These are phyloP conservation scores for Malachius bipustulatus DNA, from an alignment of 2,888 invertebrate species.

Conservation along the genomic window DNA sequence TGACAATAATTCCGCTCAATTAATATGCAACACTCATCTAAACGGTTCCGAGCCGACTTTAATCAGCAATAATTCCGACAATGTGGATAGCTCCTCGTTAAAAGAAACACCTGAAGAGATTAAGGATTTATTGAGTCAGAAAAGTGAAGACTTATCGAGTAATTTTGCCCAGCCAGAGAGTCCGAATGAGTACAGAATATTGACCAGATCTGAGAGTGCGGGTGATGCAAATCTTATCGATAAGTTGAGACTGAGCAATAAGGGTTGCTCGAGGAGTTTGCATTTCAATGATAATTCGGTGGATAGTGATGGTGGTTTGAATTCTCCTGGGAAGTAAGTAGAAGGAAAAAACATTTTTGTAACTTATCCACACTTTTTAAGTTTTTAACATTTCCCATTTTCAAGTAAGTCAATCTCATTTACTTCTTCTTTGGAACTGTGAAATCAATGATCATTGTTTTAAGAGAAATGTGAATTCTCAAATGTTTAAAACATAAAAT, in stretches of 20 bases:
- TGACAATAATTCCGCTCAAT: slow-evolving; percentile 6
- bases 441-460: too few species aligned
- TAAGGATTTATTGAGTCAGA: slow-evolving; percentile 12
- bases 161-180: slow-evolving; percentile 43
- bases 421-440: too few species aligned
- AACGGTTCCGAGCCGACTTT: slow-evolving; percentile 25
- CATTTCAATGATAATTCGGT: slow-evolving; percentile 44
- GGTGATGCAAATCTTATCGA: slow-evolving; percentile 68
- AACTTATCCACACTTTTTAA: too few species aligned
- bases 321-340: slow-evolving; percentile 44
- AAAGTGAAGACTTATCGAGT: slow-evolving; percentile 17
- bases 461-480: too few species aligned
- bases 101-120: slow-evolving; percentile 12
- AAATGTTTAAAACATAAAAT: too few species aligned
- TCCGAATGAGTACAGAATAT: slow-evolving; percentile 47
- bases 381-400: too few species aligned
- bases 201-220: slow-evolving; percentile 60
- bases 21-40: too few species aligned
- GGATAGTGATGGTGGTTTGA: slow-evolving; percentile 32
- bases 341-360: slow-evolving; percentile 8
- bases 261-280: slow-evolving; percentile 43
- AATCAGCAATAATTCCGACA: slow-evolving; percentile 5
- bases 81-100: slow-evolving; percentile 16
- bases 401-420: too few species aligned
- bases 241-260: slow-evolving; percentile 46